These are phyloP conservation scores for Irena cyanogastra DNA, from an alignment of 2,113 vertebrate species.

Conservation along the genomic window DNA sequence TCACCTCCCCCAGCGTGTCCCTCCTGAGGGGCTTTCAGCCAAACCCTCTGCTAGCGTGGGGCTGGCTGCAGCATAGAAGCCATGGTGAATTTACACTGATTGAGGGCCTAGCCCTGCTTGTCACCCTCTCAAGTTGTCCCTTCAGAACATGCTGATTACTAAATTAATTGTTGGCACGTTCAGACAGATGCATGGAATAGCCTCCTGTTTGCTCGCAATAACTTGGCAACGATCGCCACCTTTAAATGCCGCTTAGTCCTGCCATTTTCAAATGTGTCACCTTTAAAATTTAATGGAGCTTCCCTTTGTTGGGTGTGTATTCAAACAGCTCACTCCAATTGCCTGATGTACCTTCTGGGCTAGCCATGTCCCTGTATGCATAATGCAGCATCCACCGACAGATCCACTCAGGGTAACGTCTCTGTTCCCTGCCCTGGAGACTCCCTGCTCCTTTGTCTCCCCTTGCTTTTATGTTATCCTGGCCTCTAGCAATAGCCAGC, in stretches of 20 bases:
- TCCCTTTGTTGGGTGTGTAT: neutral
- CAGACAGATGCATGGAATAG: neutral
- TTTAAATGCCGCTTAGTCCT: neutral
- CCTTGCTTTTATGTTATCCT: neutral
- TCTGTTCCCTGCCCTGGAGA: neutral
- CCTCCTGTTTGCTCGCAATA: neutral
- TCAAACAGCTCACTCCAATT: neutral
- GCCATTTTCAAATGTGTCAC: neutral
- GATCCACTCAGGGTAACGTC: neutral
- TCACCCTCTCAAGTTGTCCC: neutral
- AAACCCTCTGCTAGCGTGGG: neutral
- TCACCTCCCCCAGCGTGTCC: neutral
- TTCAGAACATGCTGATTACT: neutral
- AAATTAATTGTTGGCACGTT: neutral
- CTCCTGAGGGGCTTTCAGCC: neutral
- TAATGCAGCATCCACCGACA: neutral
- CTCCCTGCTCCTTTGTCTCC: neutral
- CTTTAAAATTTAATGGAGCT: conserved; percentile 21
- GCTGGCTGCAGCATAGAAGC: neutral
- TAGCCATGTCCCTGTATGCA: neutral
- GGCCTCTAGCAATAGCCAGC: neutral
- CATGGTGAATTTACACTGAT: neutral
- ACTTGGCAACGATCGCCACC: neutral
- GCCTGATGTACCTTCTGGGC: neutral
- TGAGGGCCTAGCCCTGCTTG: neutral